Evolutionary conservation across 1,140 invertebrate genomes (phyloP), one percentile per base, ranked within the genome.

Genomic region (Lasioglossum albipes): DNA sequence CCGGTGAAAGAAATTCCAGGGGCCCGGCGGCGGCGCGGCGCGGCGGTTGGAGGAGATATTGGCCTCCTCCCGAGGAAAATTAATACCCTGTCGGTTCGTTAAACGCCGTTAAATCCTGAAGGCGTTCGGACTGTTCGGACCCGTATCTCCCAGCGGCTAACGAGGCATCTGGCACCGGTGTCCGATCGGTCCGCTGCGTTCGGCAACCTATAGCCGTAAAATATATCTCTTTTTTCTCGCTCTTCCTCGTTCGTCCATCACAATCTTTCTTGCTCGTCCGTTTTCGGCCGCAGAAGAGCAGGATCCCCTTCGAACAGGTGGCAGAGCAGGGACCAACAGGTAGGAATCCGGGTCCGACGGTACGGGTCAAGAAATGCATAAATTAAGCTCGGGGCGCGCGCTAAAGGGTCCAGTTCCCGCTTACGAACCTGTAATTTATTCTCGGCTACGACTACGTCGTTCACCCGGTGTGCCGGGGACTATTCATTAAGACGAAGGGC

Each of bases 301-400:
- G n/a, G 64, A 77, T 80, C 45, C 70, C 41, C 84, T 78, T 83
- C 76, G 85, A 87, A 87, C 86, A 87, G 85, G 85, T 87, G 85
- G 84, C 62, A 83, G 81, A 73, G 69, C 77, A 75, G 65, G 77
- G 57, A 77, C 85, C 85, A 87, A 87, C 85, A 87, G 85, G 85
- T 87, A 87, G 85, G 84, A 86, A 87, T 75, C 22, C 84, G 62
- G 45, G 77, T 83, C 75, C 71, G 71, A 31, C 81, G 72, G 76
- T 75, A 66, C 36, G 84, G 84, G 84, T 87, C 84, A 84, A 87
- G 81, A 87, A 87, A 87, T 86, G 78, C 85, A 86, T 87, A 87
- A 87, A 87, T 87, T 87, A 86, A 87, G 64, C 57, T 22, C 52
- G 70, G 74, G 79, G 75, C 74, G 70, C 69, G 81, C 64, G 75